Evolutionary conservation across 2,888 invertebrate species (phyloP), one percentile per base, ranked within the genome.

Genomic region (Ormyrus labotus): DNA sequence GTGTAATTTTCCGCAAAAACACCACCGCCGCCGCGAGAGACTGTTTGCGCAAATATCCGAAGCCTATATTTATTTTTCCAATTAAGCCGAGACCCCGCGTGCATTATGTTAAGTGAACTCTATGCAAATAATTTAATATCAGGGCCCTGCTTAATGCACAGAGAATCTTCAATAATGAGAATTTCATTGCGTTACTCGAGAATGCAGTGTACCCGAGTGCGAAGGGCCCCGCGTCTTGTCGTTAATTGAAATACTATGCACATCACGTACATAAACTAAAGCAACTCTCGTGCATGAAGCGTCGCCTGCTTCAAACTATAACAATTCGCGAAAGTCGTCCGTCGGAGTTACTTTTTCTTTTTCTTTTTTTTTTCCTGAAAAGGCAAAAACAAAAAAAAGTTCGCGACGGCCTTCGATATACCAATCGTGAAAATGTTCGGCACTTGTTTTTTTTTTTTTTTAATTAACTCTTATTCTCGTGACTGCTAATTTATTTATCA

Each of bases 201-300:
- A 71, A 65, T 67, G 67, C 13, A 13, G 13, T 63, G 71, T 68
- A 53, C 58, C 19, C 60, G 55, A 67, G 55, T 51, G 61, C 70
- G 65, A 77, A 73, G 61, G 71, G 69, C 53, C 70, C 34, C 67
- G 48, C 70, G 58, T 70, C 80, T 75, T 75, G 76, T 63, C 67
- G 67, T 67, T 80, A 80, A 76, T 80, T 80, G 80, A 80, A 79
- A 80, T 76, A 60, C 80, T 76, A 76, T 68, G 80, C 80, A 60
- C 80, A 71, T 80, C 67, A 68, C 74, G 64, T 79, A 74, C 64
- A 45, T 68, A 68, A 78, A 71, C 67, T 61, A 57, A 57, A n/a
- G 11, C 5, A 19, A 60, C 58, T 55, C 58, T 55, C 51, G 53
- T 47, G 0, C 19, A 19, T 13, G 13, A 10, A 61, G 34, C 34